A percentile compares a stretch with the other conserved stretches of the same genome.
phyloP scores from a whole-genome alignment of 2,888 invertebrate genomes.

The Cerceris rybyensis region DNA sequence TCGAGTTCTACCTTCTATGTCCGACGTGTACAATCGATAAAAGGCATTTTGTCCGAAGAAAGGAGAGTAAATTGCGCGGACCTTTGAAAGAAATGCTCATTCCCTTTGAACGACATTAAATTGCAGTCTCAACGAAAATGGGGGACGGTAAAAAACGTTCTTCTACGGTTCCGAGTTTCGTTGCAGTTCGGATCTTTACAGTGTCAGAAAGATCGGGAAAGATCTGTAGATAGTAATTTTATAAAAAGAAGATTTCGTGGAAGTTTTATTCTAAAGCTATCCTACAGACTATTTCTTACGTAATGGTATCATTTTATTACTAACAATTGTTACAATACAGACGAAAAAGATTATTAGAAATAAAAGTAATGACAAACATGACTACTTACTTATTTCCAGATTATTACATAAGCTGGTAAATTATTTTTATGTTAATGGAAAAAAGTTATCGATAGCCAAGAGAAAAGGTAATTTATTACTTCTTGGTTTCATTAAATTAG shows the following conservation, averaged over 20 bases:
- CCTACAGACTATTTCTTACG: too few relatives aligned
- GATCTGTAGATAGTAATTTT: neutral
- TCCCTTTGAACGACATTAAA: conserved; percentile 29
- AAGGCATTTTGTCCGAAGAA: conserved; percentile 18
- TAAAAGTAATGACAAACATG: too few relatives aligned
- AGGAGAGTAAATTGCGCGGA: conserved; percentile 9
- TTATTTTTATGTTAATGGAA: too few relatives aligned
- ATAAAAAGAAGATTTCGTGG: neutral
- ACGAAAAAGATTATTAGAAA: too few relatives aligned
- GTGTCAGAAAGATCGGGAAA: neutral
- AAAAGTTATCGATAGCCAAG: too few relatives aligned
- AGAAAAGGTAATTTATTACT: too few relatives aligned
- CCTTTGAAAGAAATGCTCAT: conserved; percentile 27
- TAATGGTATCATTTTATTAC: too few relatives aligned
- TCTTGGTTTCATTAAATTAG: too few relatives aligned
- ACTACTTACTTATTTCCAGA: too few relatives aligned
- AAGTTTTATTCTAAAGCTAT: too few relatives aligned
- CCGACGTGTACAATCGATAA: neutral
- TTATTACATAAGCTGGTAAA: too few relatives aligned
- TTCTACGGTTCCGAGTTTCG: conserved; percentile 7
- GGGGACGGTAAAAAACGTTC: conserved; percentile 1
- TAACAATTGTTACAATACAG: too few relatives aligned
- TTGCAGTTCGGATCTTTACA: neutral
- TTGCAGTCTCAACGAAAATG: conserved; percentile 20
- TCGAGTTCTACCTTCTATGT: conserved; percentile 1